A percentile compares a stretch with the other conserved stretches of the same genome.
Conservation (phyloP, 2,888 invertebrate species). For the Dryomyza anilis region DNA sequence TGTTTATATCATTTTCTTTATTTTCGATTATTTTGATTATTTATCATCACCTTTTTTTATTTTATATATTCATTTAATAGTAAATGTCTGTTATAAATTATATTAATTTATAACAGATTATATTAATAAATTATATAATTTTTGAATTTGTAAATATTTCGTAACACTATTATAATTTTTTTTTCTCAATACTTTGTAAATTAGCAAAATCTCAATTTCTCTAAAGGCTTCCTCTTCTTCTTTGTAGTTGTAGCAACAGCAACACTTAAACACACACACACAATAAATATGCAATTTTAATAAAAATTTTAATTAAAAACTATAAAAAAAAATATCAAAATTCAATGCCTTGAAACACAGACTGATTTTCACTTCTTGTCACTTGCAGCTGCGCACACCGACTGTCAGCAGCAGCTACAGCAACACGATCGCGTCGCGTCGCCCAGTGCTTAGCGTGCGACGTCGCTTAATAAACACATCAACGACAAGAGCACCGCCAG, state of each 20-base stretch:
- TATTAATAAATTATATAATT: not conserved
- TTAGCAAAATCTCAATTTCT: not conserved
- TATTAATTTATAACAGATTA: not conserved
- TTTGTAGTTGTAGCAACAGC: not conserved
- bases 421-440: constrained; percentile 44
- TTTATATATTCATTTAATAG: not conserved
- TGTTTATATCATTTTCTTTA: not conserved
- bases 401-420: constrained; percentile 30
- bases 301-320: not conserved
- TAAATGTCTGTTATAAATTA: not conserved
- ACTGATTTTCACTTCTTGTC: constrained; percentile 27
- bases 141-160: too few species aligned
- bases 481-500: constrained; percentile 34
- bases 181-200: not conserved
- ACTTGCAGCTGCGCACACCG: constrained; percentile 41
- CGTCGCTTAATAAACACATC: constrained; percentile 51
- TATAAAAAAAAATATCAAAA: not conserved
- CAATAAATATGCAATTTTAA: not conserved
- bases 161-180: too few species aligned
- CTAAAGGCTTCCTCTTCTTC: not conserved
- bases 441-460: constrained; percentile 56
- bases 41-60: not conserved
- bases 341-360: not conserved
- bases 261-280: not conserved
- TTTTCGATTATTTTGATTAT: not conserved